Evolutionary conservation across 2,113 vertebrate genomes (phyloP), one percentile per base, ranked within the genome.

Genomic region (Callaeas wilsoni): DNA sequence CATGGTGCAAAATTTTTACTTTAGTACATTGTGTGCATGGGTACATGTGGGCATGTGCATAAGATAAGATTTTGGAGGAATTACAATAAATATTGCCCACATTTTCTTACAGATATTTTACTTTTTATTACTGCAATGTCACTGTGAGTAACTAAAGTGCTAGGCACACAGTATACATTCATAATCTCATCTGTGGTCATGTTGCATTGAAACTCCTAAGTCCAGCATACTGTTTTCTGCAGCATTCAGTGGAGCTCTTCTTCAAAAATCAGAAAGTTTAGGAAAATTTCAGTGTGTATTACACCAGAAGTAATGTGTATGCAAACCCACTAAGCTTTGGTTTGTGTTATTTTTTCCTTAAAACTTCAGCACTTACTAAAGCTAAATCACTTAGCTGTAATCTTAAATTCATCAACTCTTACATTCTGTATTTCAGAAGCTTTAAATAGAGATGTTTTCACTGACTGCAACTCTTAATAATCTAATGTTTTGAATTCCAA

Each of bases 1-100:
- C 65, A 74, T 74, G 94, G 41, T 89, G 68, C 94, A 92, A 84
- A 84, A 70, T 87, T 97, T 96, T 94, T 88, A 95, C 88, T 91
- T 94, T 50, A 88, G 53, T 87, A 63, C 53, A 30, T 84, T 68
- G 41, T 85, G 53, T 79, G 83, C 70, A 16, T 67, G 79, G n/a
- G 64, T 92, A 56, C 18, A 12, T 56, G 56, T 94, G 89, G 84
- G 89, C 64, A 88, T 13, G 25, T 88, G 59, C 39, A 9, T 81
- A 92, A 79, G 46, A 23, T 55, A 63, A 89, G 52, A 59, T 94
- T 94, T 88, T 89, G 56, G 62, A 87, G 37, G 84, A 89, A 94
- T 90, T 82, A 69, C 95, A 96, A 89, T 73, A 83, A 82, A 76
- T 57, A 60, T 71, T 89, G 76, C 83, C 52, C 69, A 33, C 89